Percentiles rank a stretch among this genome's conserved stretches.
Conservation (phyloP, 2,888 invertebrate species). For the Pecten maximus region DNA sequence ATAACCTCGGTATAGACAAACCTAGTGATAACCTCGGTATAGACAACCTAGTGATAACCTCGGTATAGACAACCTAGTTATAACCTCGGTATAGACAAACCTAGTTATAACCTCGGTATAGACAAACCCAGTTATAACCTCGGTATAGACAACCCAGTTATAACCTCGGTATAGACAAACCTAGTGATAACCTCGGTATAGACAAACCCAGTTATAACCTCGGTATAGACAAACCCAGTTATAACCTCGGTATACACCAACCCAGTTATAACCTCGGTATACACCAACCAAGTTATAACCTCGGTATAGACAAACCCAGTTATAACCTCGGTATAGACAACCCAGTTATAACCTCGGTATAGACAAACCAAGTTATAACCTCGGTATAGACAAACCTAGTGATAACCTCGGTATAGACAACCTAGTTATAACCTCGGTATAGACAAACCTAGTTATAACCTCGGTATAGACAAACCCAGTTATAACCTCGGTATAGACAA, state of each 20-base stretch:
- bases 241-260: no score
- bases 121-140: not conserved
- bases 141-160: no score
- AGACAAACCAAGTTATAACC: not conserved
- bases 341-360: no score
- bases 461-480: not conserved
- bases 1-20: not conserved
- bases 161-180: not conserved
- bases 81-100: not conserved
- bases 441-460: not conserved
- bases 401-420: not conserved
- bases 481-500: not conserved
- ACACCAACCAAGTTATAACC: not conserved
- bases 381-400: not conserved
- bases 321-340: not conserved
- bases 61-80: not conserved
- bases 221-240: not conserved
- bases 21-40: not conserved
- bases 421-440: no score
- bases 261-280: no score
- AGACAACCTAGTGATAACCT: no score
- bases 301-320: not conserved
- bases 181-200: not conserved
- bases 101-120: not conserved
- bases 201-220: not conserved